Evolutionary conservation across 2,888 invertebrate species (phyloP).

Genomic region (Drosophila dives): DNA sequence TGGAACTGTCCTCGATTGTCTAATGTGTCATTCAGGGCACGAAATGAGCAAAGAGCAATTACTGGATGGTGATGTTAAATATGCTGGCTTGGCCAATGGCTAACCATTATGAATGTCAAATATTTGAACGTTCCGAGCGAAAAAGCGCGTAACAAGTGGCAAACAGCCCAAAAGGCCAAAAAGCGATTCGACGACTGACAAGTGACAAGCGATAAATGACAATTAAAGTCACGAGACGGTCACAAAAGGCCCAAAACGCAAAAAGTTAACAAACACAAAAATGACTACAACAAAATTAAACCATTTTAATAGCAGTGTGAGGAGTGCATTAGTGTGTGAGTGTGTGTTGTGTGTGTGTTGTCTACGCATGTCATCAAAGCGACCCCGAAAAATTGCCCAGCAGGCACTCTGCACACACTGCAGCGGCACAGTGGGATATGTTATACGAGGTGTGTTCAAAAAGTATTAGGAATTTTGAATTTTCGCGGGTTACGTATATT

Average conservation of each 20-base stretch:
- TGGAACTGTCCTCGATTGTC: conserved; percentile 12
- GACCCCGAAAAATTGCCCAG: conserved; percentile 37
- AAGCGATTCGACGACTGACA: conserved; percentile 32
- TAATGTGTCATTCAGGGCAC: conserved; percentile 51
- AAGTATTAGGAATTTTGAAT: no score
- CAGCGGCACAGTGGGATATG: conserved; percentile 8
- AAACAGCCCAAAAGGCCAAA: conserved; percentile 39
- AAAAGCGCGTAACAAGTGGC: conserved; percentile 59
- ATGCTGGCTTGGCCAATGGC: conserved; percentile 26
- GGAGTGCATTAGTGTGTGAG: neutral
- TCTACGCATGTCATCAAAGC: conserved; percentile 31
- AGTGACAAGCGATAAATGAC: conserved; percentile 43
- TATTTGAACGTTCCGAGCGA: conserved; percentile 55
- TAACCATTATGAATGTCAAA: conserved; percentile 70
- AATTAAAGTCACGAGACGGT: conserved; percentile 43
- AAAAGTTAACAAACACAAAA: conserved; percentile 11
- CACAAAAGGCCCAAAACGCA: conserved; percentile 29
- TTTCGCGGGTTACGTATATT: no score
- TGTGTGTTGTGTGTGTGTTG: conserved; percentile 12
- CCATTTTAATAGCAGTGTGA: conserved; percentile 11
- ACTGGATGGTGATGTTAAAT: conserved; percentile 25
- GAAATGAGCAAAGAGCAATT: conserved; percentile 42
- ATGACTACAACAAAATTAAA: conserved; percentile 15
- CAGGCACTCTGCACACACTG: conserved; percentile 26
- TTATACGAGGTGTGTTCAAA: no score